These are phyloP conservation scores for Hemiscyllium ocellatum DNA, from an alignment of 2,113 vertebrate species.

Conservation along the genomic window DNA sequence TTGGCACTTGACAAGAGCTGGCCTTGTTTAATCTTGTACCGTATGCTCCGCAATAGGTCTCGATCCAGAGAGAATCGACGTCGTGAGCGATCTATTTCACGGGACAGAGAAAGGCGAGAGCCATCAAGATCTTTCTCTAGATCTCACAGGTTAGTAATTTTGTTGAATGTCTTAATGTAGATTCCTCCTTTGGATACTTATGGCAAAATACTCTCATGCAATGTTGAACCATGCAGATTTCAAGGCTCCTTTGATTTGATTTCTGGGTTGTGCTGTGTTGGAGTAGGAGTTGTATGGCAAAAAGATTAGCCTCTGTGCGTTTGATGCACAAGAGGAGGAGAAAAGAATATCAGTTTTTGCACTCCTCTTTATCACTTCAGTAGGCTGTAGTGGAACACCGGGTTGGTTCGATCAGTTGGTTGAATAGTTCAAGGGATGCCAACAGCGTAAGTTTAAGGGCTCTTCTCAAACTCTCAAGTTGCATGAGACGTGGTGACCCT, in stretches of 20 bases:
- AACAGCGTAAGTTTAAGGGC: too few species aligned
- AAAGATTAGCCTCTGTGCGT: neutral
- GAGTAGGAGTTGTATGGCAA: too few species aligned
- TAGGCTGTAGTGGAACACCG: neutral
- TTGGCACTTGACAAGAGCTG: neutral
- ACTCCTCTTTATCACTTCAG: neutral
- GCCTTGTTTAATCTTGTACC: neutral
- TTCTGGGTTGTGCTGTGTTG: neutral
- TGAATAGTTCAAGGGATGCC: too few species aligned
- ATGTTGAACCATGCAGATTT: neutral
- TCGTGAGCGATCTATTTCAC: conserved; percentile 9
- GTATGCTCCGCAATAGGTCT: neutral
- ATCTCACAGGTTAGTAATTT: neutral
- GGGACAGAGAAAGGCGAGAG: conserved; percentile 7
- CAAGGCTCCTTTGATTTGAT: neutral
- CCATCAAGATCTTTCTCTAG: conserved; percentile 20
- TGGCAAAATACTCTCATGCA: neutral
- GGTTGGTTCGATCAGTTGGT: too few species aligned
- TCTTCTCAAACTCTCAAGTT: too few species aligned
- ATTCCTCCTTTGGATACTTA: neutral
- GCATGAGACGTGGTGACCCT: too few species aligned
- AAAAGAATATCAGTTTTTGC: neutral
- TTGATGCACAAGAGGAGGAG: neutral
- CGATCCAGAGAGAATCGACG: conserved; percentile 27
- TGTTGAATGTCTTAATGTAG: too few species aligned